Conservation (phyloP, 2,888 invertebrate genomes). For the Meteorus colon region DNA sequence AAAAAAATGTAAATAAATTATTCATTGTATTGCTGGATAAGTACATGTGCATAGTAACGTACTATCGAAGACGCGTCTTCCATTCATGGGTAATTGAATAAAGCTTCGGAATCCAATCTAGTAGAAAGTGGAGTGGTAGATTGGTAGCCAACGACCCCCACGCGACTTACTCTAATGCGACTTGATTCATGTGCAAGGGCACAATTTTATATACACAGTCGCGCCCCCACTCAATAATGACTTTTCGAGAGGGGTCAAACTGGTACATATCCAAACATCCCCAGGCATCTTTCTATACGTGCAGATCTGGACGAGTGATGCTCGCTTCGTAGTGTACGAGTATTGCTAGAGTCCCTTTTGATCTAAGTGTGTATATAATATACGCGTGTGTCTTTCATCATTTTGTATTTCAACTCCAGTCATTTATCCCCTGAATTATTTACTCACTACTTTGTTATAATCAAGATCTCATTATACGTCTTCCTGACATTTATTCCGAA, state of each 20-base stretch:
- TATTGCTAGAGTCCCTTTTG: slow-evolving; percentile 53
- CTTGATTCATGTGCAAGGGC: slow-evolving; percentile 72
- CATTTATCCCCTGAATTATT: slow-evolving; percentile 72
- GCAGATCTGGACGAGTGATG: slow-evolving; percentile 18
- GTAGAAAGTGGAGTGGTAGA: slow-evolving; percentile 68
- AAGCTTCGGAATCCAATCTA: slow-evolving; percentile 72
- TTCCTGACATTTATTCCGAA: slow-evolving; percentile 12
- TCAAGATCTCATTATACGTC: neutral
- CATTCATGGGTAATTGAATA: slow-evolving; percentile 71
- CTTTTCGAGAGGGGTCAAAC: slow-evolving; percentile 69
- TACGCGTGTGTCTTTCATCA: slow-evolving; percentile 69
- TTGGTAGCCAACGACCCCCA: slow-evolving; percentile 64
- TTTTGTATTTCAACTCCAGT: slow-evolving; percentile 69
- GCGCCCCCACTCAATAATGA: slow-evolving; percentile 45
- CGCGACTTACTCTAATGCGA: slow-evolving; percentile 65
- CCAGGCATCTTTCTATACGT: slow-evolving; percentile 30
- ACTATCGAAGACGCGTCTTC: slow-evolving; percentile 37
- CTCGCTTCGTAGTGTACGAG: too few relatives aligned
- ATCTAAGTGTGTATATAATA: slow-evolving; percentile 43
- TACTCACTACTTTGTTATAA: slow-evolving; percentile 57
- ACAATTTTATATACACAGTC: slow-evolving; percentile 57
- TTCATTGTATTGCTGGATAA: neutral
- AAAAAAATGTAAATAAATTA: neutral
- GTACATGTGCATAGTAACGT: neutral
- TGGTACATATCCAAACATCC: slow-evolving; percentile 58